A percentile compares a stretch with the other conserved stretches of the same genome.
Conservation (phyloP, 2,888 invertebrate species). For the Ormyrus nitidulus region DNA sequence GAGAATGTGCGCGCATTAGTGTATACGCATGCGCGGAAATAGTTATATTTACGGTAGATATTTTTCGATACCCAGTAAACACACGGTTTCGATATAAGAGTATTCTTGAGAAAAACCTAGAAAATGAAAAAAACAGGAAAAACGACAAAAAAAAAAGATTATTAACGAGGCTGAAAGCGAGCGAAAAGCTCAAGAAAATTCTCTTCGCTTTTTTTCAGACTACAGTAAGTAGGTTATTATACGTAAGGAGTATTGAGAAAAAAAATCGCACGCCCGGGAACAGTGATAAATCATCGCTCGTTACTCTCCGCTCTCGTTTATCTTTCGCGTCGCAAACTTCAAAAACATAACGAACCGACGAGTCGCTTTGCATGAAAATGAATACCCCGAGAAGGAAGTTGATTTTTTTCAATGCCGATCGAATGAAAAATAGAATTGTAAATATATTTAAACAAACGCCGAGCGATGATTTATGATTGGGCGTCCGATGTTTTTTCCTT, state of each 20-base stretch:
- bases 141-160: conserved; percentile 15
- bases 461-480: conserved; percentile 36
- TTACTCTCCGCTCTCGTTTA: conserved; percentile 9
- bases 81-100: conserved; percentile 44
- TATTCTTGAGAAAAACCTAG: conserved; percentile 39
- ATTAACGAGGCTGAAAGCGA: conserved; percentile 17
- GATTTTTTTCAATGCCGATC: not conserved
- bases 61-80: conserved; percentile 53
- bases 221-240: not conserved
- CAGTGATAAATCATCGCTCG: conserved; percentile 45
- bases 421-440: not conserved
- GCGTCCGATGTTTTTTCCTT: conserved; percentile 12
- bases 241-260: not conserved
- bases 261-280: conserved; percentile 5
- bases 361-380: conserved; percentile 9
- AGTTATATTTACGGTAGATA: conserved; percentile 50
- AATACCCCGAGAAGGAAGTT: not conserved
- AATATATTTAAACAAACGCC: not conserved
- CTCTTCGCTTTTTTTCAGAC: conserved; percentile 28
- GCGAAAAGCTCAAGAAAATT: conserved; percentile 12
- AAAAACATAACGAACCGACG: not conserved
- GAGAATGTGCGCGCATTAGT: not conserved
- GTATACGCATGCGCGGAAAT: conserved; percentile 37
- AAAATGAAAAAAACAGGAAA: conserved; percentile 9
- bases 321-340: conserved; percentile 4